These are phyloP conservation scores for Malurus melanocephalus DNA, from an alignment of 2,113 vertebrate species.

Conservation along the genomic window DNA sequence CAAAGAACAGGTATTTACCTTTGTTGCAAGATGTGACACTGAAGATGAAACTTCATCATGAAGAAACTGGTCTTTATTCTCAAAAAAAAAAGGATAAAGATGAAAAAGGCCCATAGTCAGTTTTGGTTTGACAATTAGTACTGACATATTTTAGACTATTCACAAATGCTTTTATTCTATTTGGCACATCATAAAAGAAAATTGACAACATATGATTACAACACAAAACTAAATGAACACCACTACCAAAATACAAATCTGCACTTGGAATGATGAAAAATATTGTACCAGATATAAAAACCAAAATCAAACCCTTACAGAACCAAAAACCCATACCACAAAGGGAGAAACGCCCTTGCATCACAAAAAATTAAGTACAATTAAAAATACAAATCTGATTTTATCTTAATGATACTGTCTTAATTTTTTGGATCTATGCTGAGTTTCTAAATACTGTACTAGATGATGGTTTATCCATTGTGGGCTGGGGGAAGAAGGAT, in stretches of 20 bases:
- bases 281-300: neutral
- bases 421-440: neutral
- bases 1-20: conserved; percentile 58
- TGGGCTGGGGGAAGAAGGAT: neutral
- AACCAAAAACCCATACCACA: neutral
- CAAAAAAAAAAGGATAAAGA: conserved; percentile 31
- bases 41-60: conserved; percentile 65
- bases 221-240: neutral
- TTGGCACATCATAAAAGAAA: neutral
- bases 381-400: neutral
- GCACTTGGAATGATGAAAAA: neutral
- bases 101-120: conserved; percentile 29
- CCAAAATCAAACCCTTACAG: neutral
- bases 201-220: neutral
- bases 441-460: neutral
- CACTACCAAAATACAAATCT: neutral
- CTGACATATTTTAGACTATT: neutral
- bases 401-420: neutral
- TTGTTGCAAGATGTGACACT: conserved; percentile 68
- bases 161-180: neutral
- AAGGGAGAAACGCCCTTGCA: neutral
- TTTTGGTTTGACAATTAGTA: conserved; percentile 18
- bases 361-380: neutral
- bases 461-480: neutral
- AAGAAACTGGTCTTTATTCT: conserved; percentile 68